phyloP scores from a whole-genome alignment of 2,797 vertebrate species.

The Falco concolor region DNA sequence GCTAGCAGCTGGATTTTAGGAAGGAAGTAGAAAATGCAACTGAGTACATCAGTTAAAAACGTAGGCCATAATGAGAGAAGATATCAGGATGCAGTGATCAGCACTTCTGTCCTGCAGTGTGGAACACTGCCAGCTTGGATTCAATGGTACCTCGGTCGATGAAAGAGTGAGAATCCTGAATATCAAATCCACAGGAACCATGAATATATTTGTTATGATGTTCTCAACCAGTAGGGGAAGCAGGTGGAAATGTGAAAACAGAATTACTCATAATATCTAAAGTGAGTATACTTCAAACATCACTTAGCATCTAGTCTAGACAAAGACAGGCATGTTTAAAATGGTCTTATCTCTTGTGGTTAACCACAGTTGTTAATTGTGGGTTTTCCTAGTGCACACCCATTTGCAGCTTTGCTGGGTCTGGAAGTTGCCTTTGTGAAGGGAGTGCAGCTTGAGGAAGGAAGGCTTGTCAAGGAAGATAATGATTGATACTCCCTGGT shows the following conservation, averaged over 20 bases:
- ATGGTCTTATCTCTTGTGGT: slow-evolving; percentile 1
- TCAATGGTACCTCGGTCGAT: slow-evolving; percentile 30
- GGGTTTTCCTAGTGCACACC: neutral
- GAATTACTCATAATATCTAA: slow-evolving; percentile 10
- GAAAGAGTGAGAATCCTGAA: slow-evolving; percentile 26
- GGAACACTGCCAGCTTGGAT: slow-evolving; percentile 44
- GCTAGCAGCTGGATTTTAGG: neutral
- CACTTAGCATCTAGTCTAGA: slow-evolving; percentile 19
- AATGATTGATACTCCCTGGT: neutral
- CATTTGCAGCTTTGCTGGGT: neutral
- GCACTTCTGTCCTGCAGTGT: slow-evolving; percentile 13
- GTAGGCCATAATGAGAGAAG: slow-evolving; percentile 9
- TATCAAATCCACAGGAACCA: neutral
- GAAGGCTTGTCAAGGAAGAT: neutral
- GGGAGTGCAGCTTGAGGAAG: neutral
- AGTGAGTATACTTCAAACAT: slow-evolving; percentile 1
- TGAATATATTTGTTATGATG: slow-evolving; percentile 21
- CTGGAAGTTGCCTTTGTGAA: neutral
- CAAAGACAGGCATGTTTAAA: neutral
- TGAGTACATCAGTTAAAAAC: neutral
- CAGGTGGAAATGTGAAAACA: slow-evolving; percentile 30
- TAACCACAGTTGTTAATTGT: neutral
- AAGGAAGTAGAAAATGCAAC: neutral
- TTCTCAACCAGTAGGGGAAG: slow-evolving; percentile 29
- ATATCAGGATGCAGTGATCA: slow-evolving; percentile 27